These are phyloP conservation scores for Crotalus viridis DNA, from an alignment of 2,113 vertebrate genomes.

Conservation along the genomic window DNA sequence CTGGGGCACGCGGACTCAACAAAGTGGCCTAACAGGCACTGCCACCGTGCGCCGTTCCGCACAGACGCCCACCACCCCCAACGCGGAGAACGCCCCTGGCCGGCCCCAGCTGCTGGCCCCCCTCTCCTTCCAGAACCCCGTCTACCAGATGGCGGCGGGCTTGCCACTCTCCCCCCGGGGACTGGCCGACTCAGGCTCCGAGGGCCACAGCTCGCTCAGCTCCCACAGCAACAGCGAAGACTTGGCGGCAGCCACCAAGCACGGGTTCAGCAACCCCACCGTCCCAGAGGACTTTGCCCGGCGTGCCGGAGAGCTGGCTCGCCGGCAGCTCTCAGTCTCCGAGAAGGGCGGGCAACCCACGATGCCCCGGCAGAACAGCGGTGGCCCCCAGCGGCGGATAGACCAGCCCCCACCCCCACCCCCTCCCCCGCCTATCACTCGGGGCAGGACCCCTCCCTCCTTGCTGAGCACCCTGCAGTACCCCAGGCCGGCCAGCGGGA, in stretches of 20 bases:
- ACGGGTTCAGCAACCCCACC: constrained; percentile 73
- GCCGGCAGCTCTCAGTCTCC: constrained; percentile 87
- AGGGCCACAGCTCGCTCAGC: constrained; percentile 97
- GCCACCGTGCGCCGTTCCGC: constrained; percentile 83
- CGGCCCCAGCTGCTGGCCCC: constrained; percentile 92
- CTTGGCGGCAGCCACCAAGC: constrained; percentile 68
- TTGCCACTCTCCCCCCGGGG: constrained; percentile 89
- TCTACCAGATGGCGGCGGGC: constrained; percentile 97
- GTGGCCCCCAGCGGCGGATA: constrained; percentile 89
- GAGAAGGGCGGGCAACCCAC: constrained; percentile 84
- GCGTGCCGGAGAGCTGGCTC: constrained; percentile 85
- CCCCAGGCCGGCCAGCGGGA: constrained; percentile 86
- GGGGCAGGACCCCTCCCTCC: constrained; percentile 87
- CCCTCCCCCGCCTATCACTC: constrained; percentile 63
- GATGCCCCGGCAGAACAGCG: constrained; percentile 89
- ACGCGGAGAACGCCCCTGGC: constrained; percentile 78
- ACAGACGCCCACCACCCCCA: constrained; percentile 80
- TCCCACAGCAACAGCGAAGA: constrained; percentile 98
- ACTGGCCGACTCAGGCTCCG: constrained; percentile 88
- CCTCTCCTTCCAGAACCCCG: constrained; percentile 96
- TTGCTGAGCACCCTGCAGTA: constrained; percentile 86
- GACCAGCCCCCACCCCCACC: constrained; percentile 84
- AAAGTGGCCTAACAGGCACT: constrained; percentile 73
- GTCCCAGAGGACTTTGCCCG: constrained; percentile 82
- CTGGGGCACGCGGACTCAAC: constrained; percentile 82